Percentiles rank a stretch among this genome's conserved stretches.
Conservation (phyloP, 2,113 vertebrate species). For the Eudyptes chrysolophus region DNA sequence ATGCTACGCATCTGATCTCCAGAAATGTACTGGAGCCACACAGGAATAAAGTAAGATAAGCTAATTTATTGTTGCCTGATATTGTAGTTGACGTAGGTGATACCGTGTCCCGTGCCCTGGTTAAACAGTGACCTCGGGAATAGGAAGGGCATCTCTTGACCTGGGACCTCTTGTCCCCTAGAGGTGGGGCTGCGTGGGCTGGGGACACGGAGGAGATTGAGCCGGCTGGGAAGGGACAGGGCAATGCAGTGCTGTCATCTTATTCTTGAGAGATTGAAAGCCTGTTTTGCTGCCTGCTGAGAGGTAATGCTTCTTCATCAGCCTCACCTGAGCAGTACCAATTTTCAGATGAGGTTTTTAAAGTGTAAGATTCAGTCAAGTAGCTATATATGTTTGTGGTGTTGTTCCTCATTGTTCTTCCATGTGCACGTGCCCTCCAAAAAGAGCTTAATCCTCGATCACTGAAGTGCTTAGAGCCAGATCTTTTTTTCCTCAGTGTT, state of each 20-base stretch:
- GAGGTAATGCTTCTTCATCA: not conserved
- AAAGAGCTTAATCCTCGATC: not conserved
- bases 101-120: fast-evolving
- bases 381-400: fast-evolving
- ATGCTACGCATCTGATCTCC: fast-evolving
- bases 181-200: fast-evolving
- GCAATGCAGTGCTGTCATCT: not conserved
- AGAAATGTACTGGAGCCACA: fast-evolving
- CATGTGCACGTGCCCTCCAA: fast-evolving
- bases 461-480: not conserved
- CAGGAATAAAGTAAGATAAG: not conserved
- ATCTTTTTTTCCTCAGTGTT: fast-evolving
- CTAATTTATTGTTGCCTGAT: not conserved
- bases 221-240: not conserved
- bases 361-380: fast-evolving
- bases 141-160: not conserved
- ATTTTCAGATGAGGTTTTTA: not conserved
- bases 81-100: fast-evolving
- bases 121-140: fast-evolving
- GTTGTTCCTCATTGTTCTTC: not conserved
- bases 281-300: not conserved
- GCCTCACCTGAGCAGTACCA: not conserved
- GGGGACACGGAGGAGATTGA: fast-evolving
- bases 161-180: not conserved
- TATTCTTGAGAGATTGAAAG: not conserved